phyloP scores from a whole-genome alignment of 2,888 invertebrate species.

The Brenthis daphne region DNA sequence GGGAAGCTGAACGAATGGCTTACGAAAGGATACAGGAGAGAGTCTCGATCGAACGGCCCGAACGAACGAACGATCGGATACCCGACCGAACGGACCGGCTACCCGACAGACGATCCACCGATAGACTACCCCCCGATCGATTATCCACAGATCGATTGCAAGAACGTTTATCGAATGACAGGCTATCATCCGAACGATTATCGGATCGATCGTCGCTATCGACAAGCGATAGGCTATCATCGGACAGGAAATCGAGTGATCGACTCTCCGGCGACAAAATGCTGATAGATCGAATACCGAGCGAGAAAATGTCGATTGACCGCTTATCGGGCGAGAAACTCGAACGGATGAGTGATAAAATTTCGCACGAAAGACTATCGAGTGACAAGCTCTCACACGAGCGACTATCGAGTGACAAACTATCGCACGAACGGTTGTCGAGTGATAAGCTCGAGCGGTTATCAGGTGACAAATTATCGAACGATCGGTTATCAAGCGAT shows the following conservation, averaged over 20 bases:
- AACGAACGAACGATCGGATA: constrained; percentile 53
- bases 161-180: constrained; percentile 43
- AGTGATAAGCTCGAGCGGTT: constrained; percentile 42
- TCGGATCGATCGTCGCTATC: constrained; percentile 48
- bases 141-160: constrained; percentile 39
- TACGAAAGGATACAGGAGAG: constrained; percentile 54
- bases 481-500: constrained; percentile 50
- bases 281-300: constrained; percentile 38
- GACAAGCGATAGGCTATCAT: constrained; percentile 26
- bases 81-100: constrained; percentile 48
- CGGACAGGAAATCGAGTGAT: constrained; percentile 42
- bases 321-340: constrained; percentile 43
- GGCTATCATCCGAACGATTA: constrained; percentile 44
- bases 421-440: constrained; percentile 41
- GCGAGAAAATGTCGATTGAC: constrained; percentile 41
- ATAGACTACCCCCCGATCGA: constrained; percentile 41
- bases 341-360: constrained; percentile 45
- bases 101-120: constrained; percentile 32
- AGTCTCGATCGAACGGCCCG: constrained; percentile 50
- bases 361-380: constrained; percentile 51
- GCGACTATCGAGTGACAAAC: constrained; percentile 45
- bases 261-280: constrained; percentile 44
- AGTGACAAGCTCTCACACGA: constrained; percentile 44
- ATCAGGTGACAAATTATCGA: constrained; percentile 36
- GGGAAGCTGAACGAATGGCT: constrained; percentile 49